These are phyloP conservation scores for Caerostris darwini DNA, from an alignment of 1,140 invertebrate species.

Conservation along the genomic window DNA sequence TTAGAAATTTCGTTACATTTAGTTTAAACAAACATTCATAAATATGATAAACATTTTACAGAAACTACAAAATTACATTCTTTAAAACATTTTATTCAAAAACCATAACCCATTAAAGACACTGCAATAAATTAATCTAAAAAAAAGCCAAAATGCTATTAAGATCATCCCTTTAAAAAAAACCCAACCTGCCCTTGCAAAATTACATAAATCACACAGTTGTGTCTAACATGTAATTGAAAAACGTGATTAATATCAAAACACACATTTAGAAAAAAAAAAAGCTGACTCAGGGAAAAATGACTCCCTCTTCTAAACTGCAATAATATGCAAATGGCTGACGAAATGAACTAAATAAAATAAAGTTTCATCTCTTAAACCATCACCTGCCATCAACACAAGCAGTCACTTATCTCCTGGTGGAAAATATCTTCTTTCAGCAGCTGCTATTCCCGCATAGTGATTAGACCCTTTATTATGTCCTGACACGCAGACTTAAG, in stretches of 20 bases:
- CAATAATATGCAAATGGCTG: conserved; percentile 32
- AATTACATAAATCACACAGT: neutral
- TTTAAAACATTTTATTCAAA: too few species aligned
- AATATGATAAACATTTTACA: too few species aligned
- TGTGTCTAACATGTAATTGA: neutral
- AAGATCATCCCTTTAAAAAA: too few species aligned
- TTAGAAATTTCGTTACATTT: too few species aligned
- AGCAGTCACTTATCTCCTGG: neutral
- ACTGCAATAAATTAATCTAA: too few species aligned
- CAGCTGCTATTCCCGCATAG: conserved; percentile 21
- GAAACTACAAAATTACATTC: too few species aligned
- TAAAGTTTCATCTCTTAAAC: neutral
- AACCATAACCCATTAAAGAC: too few species aligned
- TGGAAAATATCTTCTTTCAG: conserved; percentile 52
- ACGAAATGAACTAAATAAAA: neutral
- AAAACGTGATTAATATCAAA: neutral
- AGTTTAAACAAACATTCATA: too few species aligned
- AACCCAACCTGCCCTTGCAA: neutral
- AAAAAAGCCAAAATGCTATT: too few species aligned
- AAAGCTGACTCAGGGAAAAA: neutral
- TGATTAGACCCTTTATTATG: conserved; percentile 65
- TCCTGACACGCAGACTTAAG: conserved; percentile 57
- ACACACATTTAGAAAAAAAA: neutral
- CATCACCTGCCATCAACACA: conserved; percentile 1
- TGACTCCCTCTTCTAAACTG: neutral